phyloP scores from a whole-genome alignment of 37 sponge, comb jelly and placozoan genomes.

The Mnemiopsis leidyi region DNA sequence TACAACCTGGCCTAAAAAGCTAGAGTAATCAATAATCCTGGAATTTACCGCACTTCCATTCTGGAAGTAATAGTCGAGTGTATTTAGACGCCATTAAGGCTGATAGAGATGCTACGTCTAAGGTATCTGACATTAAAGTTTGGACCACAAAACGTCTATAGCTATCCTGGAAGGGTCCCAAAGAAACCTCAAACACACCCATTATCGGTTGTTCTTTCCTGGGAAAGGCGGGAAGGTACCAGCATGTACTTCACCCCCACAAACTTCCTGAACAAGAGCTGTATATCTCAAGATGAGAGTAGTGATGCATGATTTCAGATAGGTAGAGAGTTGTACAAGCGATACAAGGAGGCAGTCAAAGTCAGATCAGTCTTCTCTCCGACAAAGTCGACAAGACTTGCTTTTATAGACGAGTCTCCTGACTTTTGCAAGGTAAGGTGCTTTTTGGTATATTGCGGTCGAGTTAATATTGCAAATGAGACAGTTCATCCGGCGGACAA shows the following conservation, averaged over 20 bases:
- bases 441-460: no score
- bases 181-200: background rate
- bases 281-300: background rate
- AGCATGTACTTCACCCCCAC: background rate
- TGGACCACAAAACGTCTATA: background rate
- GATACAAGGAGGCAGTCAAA: slow-evolving; percentile 23
- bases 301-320: background rate
- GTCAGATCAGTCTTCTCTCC: slow-evolving; percentile 19
- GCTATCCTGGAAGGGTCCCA: background rate
- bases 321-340: background rate
- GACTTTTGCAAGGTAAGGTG: background rate
- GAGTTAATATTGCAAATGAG: no score
- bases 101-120: background rate
- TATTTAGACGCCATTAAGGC: background rate
- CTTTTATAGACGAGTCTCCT: slow-evolving; percentile 43
- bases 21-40: no score
- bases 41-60: no score
- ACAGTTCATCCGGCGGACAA: no score
- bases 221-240: background rate
- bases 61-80: no score
- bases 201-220: background rate
- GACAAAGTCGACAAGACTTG: background rate
- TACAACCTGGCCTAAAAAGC: no score
- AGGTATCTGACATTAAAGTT: background rate
- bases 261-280: background rate